Conservation (phyloP, 1,140 invertebrate genomes). For the Bradysia coprophila region DNA sequence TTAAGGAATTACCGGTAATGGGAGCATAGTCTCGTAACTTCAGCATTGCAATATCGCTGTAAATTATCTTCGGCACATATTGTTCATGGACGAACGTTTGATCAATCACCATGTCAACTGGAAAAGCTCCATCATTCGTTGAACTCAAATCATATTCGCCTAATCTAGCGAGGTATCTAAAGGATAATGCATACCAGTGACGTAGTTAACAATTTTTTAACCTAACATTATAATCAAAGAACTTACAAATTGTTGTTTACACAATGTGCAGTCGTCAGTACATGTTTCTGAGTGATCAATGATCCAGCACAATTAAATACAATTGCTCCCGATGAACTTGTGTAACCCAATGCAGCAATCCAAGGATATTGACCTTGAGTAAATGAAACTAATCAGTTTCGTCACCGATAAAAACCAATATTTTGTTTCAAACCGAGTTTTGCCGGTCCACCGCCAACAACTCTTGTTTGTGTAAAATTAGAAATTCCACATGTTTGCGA, state of each 20-base stretch:
- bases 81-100: constrained; percentile 38
- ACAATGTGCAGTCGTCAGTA: constrained; percentile 73
- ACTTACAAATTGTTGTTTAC: constrained; percentile 24
- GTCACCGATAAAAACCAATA: background rate
- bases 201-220: background rate
- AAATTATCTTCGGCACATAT: constrained; percentile 38
- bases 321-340: constrained; percentile 24
- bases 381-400: background rate
- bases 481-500: constrained; percentile 15
- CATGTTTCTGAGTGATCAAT: constrained; percentile 47
- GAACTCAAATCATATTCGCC: constrained; percentile 50
- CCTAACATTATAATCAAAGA: constrained; percentile 6
- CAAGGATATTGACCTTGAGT: constrained; percentile 47
- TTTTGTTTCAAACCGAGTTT: constrained; percentile 10
- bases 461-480: constrained; percentile 15
- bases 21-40: constrained; percentile 33
- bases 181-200: constrained; percentile 6
- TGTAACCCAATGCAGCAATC: constrained; percentile 45
- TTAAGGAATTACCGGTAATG: constrained; percentile 31
- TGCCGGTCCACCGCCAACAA: constrained; percentile 24
- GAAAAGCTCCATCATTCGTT: constrained; percentile 37
- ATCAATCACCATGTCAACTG: constrained; percentile 39
- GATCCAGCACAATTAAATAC: constrained; percentile 62
- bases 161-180: constrained; percentile 37
- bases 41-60: constrained; percentile 61